Conservation (phyloP, 2,797 vertebrate species). For the Oreochromis grahami region DNA sequence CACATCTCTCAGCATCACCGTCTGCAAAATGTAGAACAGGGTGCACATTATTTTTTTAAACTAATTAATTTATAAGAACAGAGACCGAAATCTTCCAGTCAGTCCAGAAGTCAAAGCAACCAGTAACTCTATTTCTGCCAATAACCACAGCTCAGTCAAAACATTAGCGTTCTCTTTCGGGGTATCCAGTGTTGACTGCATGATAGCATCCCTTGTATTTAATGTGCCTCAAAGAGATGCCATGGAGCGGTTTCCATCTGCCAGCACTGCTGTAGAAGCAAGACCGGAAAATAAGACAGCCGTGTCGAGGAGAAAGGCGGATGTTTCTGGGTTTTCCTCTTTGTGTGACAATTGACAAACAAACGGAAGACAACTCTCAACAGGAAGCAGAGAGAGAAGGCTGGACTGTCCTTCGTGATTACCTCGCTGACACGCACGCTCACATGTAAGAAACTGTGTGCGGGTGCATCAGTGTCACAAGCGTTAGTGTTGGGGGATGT, state of each 20-base stretch:
- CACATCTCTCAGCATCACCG: conserved; percentile 86
- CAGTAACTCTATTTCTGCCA: background rate
- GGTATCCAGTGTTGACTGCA: background rate
- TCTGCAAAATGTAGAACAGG: conserved; percentile 56
- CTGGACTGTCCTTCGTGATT: conserved; percentile 11
- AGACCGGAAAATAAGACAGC: conserved; percentile 14
- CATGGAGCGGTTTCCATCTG: conserved; percentile 30
- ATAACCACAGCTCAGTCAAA: background rate
- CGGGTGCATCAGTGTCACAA: background rate
- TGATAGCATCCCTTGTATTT: conserved; percentile 4
- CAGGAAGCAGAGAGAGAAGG: background rate
- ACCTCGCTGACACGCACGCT: background rate
- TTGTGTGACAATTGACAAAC: background rate
- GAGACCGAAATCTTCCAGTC: background rate
- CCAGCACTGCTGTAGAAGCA: background rate
- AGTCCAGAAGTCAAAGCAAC: background rate
- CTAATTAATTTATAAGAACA: background rate
- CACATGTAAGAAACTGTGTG: background rate
- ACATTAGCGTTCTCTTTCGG: background rate
- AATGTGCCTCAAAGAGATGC: conserved; percentile 29
- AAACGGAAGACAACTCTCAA: background rate
- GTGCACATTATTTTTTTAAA: background rate
- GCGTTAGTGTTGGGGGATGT: background rate
- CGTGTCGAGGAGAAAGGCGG: background rate
- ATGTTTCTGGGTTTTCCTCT: background rate